phyloP scores from a whole-genome alignment of 2,888 invertebrate species.

The Pomacea canaliculata region DNA sequence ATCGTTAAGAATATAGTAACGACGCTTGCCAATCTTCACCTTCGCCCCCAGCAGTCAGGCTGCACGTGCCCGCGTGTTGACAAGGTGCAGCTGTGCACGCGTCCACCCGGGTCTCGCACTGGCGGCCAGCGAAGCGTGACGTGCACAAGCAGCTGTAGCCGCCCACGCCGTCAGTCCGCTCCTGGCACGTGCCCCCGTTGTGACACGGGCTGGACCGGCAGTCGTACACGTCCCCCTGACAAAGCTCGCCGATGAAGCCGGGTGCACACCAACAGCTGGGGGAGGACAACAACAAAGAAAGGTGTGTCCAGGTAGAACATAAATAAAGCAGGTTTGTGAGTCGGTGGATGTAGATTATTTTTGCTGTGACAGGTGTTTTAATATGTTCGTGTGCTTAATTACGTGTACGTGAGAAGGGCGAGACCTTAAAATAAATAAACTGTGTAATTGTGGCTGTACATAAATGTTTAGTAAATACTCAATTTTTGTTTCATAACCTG shows the following conservation, averaged over 20 bases:
- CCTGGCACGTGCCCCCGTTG: slow-evolving; percentile 85
- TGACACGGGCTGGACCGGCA: slow-evolving; percentile 81
- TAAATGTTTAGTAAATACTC: too few species aligned
- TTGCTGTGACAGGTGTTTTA: not conserved
- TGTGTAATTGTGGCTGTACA: too few species aligned
- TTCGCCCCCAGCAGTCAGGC: slow-evolving; percentile 2
- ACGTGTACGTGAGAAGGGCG: too few species aligned
- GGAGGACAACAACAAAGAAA: too few species aligned
- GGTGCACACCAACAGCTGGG: slow-evolving; percentile 13
- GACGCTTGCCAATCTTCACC: too few species aligned
- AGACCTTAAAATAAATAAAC: too few species aligned
- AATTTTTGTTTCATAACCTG: too few species aligned
- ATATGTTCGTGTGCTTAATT: too few species aligned
- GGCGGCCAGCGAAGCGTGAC: slow-evolving; percentile 73
- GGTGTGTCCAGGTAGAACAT: too few species aligned
- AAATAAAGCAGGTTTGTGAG: too few species aligned
- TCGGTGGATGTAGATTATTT: too few species aligned
- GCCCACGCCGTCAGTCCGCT: slow-evolving; percentile 29
- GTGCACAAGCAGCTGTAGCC: slow-evolving; percentile 74
- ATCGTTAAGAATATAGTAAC: too few species aligned
- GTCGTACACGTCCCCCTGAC: slow-evolving; percentile 53
- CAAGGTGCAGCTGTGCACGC: slow-evolving; percentile 43
- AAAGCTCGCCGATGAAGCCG: slow-evolving; percentile 14
- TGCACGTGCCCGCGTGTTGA: slow-evolving; percentile 38
- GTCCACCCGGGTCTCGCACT: slow-evolving; percentile 52